A percentile compares a stretch with the other conserved stretches of the same genome.
phyloP scores from a whole-genome alignment of 2,888 invertebrate genomes.

The Clunio marinus region DNA sequence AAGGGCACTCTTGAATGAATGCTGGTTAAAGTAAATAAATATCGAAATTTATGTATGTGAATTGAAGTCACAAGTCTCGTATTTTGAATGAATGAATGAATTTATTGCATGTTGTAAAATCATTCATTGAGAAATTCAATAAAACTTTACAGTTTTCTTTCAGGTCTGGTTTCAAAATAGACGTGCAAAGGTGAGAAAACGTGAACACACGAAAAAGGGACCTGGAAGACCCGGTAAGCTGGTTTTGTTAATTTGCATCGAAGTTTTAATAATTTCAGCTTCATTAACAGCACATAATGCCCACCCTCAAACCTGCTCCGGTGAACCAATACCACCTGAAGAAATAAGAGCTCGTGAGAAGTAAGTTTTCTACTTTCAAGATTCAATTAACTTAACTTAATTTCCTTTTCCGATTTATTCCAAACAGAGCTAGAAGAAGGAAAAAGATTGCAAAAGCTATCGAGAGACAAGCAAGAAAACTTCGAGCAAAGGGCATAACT shows the following conservation, averaged over 20 bases:
- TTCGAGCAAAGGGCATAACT: constrained; percentile 84
- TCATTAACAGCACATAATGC: constrained; percentile 99
- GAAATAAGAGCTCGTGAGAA: constrained; percentile 79
- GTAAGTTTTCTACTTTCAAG: constrained; percentile 49
- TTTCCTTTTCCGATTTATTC: neutral
- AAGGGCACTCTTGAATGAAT: neutral
- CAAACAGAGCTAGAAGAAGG: constrained; percentile 70
- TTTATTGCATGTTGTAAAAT: constrained; percentile 1
- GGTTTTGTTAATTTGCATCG: no score
- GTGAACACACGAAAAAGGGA: constrained; percentile 98
- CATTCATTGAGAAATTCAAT: constrained; percentile 17
- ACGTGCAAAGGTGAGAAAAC: constrained; percentile 98
- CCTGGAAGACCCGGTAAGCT: constrained; percentile 96
- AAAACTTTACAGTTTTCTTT: constrained; percentile 2
- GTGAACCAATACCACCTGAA: constrained; percentile 92
- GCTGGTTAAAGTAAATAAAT: neutral
- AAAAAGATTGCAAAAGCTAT: constrained; percentile 89
- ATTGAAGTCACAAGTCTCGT: no score
- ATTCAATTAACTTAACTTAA: neutral
- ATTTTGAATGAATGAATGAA: constrained; percentile 15
- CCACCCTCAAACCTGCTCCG: constrained; percentile 95
- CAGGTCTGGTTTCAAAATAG: constrained; percentile 50
- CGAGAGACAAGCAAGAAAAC: constrained; percentile 86
- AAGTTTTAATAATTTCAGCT: no score
- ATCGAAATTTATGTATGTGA: neutral